Percentiles rank a stretch among this genome's conserved stretches.
Conservation (phyloP, 2,797 vertebrate species). For the Malacoctenus gilli region DNA sequence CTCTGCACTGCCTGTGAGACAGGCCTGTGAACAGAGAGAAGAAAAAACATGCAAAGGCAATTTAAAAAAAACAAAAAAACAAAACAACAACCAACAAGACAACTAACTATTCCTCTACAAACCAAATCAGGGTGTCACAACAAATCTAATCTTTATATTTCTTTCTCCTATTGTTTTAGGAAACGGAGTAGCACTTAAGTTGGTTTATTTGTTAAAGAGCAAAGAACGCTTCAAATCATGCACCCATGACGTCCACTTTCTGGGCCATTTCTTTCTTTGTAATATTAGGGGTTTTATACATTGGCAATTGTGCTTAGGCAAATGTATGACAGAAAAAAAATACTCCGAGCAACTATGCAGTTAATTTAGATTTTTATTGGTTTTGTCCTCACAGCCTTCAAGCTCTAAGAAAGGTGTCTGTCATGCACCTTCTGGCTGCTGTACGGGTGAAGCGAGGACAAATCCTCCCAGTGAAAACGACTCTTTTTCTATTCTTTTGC, state of each 20-base stretch:
- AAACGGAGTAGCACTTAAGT: constrained; percentile 76
- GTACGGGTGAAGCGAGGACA: constrained; percentile 82
- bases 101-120: constrained; percentile 86
- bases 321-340: constrained; percentile 75
- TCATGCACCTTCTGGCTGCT: constrained; percentile 78
- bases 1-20: constrained; percentile 75
- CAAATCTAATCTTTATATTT: constrained; percentile 88
- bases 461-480: constrained; percentile 75
- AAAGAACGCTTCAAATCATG: constrained; percentile 83
- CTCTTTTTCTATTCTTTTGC: constrained; percentile 81
- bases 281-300: constrained; percentile 74
- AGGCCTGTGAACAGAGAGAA: constrained; percentile 75
- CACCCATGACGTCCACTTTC: constrained; percentile 81
- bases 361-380: constrained; percentile 81
- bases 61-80: constrained; percentile 76
- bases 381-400: constrained; percentile 81
- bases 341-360: constrained; percentile 85
- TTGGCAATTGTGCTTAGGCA: constrained; percentile 77
- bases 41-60: constrained; percentile 77
- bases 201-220: constrained; percentile 78
- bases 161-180: constrained; percentile 78
- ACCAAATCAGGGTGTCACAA: constrained; percentile 91
- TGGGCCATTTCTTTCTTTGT: constrained; percentile 79
- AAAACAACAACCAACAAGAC: constrained; percentile 55
- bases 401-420: constrained; percentile 79